Conservation (phyloP, 53 echinoderm and acorn worm genomes). For the Henricia sp. region DNA sequence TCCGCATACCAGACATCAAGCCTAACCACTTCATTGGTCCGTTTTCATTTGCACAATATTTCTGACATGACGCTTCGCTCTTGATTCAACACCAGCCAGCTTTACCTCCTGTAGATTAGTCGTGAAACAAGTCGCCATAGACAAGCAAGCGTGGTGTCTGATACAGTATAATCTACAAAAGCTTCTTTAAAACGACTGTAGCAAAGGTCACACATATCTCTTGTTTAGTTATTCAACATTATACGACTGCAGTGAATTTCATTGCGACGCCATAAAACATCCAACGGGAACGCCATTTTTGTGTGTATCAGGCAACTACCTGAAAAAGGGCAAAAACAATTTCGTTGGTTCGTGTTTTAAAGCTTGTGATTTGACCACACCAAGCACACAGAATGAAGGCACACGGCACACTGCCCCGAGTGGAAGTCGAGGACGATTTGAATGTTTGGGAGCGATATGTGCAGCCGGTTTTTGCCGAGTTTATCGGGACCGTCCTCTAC, state of each 20-base stretch:
- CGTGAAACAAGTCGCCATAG: slow-evolving; percentile 5
- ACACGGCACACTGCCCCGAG: neutral
- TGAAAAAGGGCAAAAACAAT: neutral
- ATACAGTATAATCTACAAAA: neutral
- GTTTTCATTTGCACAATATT: slow-evolving; percentile 42
- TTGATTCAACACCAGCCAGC: slow-evolving; percentile 20
- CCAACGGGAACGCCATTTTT: slow-evolving; percentile 52
- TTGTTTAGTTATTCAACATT: slow-evolving; percentile 15
- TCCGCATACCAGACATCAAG: slow-evolving; percentile 28
- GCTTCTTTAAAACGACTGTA: neutral
- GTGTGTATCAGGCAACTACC: neutral
- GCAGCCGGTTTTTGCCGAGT: slow-evolving; percentile 88
- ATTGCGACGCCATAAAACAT: neutral
- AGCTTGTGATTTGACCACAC: neutral
- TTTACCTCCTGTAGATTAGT: slow-evolving; percentile 23
- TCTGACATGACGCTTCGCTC: slow-evolving; percentile 41
- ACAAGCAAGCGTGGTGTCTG: neutral
- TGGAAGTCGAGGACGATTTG: slow-evolving; percentile 71
- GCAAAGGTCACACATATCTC: slow-evolving; percentile 2
- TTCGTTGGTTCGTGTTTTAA: neutral
- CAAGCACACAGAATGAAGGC: neutral
- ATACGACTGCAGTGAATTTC: neutral
- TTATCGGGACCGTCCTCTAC: slow-evolving; percentile 73
- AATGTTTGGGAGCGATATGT: slow-evolving; percentile 84
- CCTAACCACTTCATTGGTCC: slow-evolving; percentile 30